Conservation (phyloP, 1,140 invertebrate genomes). For the Drosophila erecta region DNA sequence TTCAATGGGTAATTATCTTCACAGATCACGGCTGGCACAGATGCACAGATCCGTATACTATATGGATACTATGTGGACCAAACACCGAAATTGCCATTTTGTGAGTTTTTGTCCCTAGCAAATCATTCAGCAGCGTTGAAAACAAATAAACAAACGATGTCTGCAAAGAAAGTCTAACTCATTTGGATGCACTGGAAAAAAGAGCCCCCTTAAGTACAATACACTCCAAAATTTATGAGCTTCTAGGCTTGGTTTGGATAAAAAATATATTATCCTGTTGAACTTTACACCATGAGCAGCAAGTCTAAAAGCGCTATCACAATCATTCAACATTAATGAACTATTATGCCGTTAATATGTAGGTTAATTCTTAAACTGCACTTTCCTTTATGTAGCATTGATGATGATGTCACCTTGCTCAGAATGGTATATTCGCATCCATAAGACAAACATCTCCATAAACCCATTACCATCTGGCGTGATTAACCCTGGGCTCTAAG, state of each 20-base stretch:
- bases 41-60: neutral
- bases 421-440: neutral
- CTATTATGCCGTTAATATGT: no score
- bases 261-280: no score
- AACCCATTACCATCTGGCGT: constrained; percentile 84
- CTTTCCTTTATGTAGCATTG: constrained; percentile 6
- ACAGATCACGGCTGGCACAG: constrained; percentile 44
- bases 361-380: neutral
- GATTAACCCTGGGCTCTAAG: constrained; percentile 77
- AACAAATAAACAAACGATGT: constrained; percentile 54
- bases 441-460: constrained; percentile 76
- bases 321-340: no score
- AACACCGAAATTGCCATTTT: constrained; percentile 6
- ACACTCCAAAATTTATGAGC: no score
- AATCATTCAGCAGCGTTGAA: constrained; percentile 63
- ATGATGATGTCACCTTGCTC: constrained; percentile 76
- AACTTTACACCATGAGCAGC: no score
- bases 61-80: neutral
- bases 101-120: constrained; percentile 39
- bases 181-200: constrained; percentile 46
- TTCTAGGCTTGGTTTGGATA: no score
- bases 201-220: no score
- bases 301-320: no score
- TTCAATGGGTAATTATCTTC: constrained; percentile 53
- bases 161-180: constrained; percentile 40